Evolutionary conservation across 2,888 invertebrate genomes (phyloP).

Genomic region (Euspilapteryx auroguttella): DNA sequence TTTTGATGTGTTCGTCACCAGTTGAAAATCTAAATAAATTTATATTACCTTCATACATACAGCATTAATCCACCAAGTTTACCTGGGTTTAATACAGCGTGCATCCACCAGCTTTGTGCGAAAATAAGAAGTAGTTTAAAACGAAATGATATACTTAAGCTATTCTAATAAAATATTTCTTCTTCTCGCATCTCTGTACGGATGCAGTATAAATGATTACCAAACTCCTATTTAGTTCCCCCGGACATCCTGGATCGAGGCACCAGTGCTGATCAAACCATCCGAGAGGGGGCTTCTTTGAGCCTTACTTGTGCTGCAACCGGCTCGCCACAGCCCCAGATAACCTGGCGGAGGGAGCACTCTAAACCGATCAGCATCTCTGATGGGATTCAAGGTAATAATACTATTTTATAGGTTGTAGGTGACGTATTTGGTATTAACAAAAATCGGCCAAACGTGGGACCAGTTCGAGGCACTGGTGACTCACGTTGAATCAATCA

Average conservation of each 20-base stretch:
- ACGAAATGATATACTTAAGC: too few species aligned
- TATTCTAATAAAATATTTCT: too few species aligned
- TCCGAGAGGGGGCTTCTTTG: slow-evolving; percentile 83
- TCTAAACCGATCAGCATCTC: slow-evolving; percentile 72
- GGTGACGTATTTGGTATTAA: too few species aligned
- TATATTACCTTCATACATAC: too few species aligned
- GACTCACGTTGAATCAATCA: too few species aligned
- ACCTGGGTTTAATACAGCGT: neutral
- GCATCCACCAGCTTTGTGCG: too few species aligned
- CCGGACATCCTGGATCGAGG: slow-evolving; percentile 84
- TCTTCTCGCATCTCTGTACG: slow-evolving; percentile 3
- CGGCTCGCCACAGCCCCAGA: slow-evolving; percentile 85
- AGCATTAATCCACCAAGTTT: neutral
- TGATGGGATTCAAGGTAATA: slow-evolving; percentile 69
- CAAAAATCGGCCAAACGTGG: too few species aligned
- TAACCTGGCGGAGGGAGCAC: slow-evolving; percentile 86
- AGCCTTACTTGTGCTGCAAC: slow-evolving; percentile 85
- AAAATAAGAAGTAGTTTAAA: too few species aligned
- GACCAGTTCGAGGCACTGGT: too few species aligned
- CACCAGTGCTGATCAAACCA: slow-evolving; percentile 84
- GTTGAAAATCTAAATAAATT: too few species aligned
- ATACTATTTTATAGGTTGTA: slow-evolving; percentile 1
- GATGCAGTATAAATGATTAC: slow-evolving; percentile 6
- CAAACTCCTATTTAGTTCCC: slow-evolving; percentile 61
- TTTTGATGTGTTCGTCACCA: too few species aligned